A percentile compares a stretch with the other conserved stretches of the same genome.
Conservation (phyloP, 2,888 invertebrate genomes). For the Phengaris alcon region DNA sequence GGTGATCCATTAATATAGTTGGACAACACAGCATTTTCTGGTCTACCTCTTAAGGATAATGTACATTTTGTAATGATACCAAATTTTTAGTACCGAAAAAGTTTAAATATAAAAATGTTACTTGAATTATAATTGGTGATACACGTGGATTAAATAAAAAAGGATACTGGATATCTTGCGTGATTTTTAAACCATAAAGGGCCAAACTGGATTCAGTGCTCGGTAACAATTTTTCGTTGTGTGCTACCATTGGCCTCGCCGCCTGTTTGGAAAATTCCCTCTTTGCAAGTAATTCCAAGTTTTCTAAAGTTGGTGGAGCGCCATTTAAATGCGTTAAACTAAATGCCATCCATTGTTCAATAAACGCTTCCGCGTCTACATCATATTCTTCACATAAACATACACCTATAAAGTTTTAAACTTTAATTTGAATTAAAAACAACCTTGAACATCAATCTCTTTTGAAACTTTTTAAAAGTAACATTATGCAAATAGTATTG, state of each 20-base stretch:
- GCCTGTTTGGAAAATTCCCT: constrained; percentile 81
- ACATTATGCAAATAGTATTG: not conserved
- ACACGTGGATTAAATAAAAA: constrained; percentile 62
- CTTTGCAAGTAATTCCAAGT: constrained; percentile 81
- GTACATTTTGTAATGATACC: constrained; percentile 23
- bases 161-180: constrained; percentile 67
- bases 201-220: constrained; percentile 65
- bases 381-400: constrained; percentile 82
- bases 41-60: constrained; percentile 55
- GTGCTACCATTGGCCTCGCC: constrained; percentile 54
- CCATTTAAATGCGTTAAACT: constrained; percentile 82
- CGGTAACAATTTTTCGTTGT: constrained; percentile 55
- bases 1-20: constrained; percentile 66
- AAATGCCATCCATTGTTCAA: constrained; percentile 89
- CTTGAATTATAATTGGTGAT: not conserved
- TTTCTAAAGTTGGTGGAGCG: constrained; percentile 79
- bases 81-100: constrained; percentile 18
- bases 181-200: constrained; percentile 54
- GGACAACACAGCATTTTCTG: constrained; percentile 68
- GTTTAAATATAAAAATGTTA: constrained; percentile 30
- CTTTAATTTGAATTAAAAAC: constrained; percentile 48
- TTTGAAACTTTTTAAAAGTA: constrained; percentile 41
- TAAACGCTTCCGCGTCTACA: constrained; percentile 84
- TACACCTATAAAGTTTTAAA: constrained; percentile 72
- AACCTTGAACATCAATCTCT: constrained; percentile 72